Evolutionary conservation across 2,888 invertebrate genomes (phyloP).

Genomic region (Osmoderma eremita): DNA sequence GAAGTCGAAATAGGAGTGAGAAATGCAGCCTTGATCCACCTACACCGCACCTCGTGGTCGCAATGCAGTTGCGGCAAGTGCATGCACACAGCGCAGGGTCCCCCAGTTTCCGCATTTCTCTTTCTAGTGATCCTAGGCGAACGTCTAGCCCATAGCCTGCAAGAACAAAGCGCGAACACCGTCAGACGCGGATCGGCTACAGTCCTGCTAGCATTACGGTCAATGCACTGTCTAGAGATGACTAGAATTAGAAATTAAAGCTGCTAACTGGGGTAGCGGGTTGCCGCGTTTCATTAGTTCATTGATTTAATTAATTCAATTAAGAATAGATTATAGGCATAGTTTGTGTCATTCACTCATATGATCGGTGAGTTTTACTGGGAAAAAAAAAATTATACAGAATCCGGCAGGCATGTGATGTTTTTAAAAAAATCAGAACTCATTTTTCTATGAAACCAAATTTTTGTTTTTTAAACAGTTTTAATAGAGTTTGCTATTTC

Average conservation of each 20-base stretch:
- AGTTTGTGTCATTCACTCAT: too few species aligned
- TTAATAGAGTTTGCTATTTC: too few species aligned
- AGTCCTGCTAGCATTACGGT: constrained; percentile 39
- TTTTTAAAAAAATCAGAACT: too few species aligned
- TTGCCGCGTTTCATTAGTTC: too few species aligned
- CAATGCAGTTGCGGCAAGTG: constrained; percentile 48
- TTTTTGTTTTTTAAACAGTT: too few species aligned
- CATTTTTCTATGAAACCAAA: too few species aligned
- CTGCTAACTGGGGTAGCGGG: too few species aligned
- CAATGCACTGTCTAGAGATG: constrained; percentile 39
- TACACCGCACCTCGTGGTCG: constrained; percentile 48
- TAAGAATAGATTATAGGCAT: too few species aligned
- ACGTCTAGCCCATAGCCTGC: constrained; percentile 43
- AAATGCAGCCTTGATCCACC: constrained; percentile 48
- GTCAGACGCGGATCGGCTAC: constrained; percentile 22
- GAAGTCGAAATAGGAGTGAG: constrained; percentile 18
- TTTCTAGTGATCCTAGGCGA: constrained; percentile 43
- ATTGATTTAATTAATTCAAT: too few species aligned
- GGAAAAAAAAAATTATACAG: too few species aligned
- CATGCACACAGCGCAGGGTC: constrained; percentile 34
- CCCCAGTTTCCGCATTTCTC: constrained; percentile 53
- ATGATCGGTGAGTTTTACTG: too few species aligned
- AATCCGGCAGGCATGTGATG: too few species aligned
- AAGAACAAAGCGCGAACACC: constrained; percentile 28
- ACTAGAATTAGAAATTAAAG: constrained; percentile 39